Evolutionary conservation across 2,113 vertebrate genomes (phyloP), one percentile per base, ranked within the genome.

Genomic region (Hemichromis elongatus): DNA sequence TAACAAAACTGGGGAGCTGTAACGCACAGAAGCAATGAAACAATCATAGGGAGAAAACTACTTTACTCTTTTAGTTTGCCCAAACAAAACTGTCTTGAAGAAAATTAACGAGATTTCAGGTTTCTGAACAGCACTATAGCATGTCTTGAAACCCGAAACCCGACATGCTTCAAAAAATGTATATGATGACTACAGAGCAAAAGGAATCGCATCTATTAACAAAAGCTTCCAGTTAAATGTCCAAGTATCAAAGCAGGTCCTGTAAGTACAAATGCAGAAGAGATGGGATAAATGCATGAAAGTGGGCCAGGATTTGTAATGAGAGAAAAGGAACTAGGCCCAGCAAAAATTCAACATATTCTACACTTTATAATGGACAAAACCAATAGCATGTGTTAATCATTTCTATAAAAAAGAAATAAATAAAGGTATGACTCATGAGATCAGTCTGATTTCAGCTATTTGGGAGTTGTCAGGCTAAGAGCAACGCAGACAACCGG

Each of bases 341-440:
- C 1, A 24, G 18, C 50, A 37, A 14, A 33, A 35, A 33, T 0
- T 7, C 19, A 55, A 1, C 6, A 2, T 16, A 2, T 70, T 24
- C 21, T 6, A 26, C 26, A 10, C 21, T 70, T 9, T 26, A 70
- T 26, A 10, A 40, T 42, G 24, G 10, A 16, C 0, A 0, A 45
- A 68, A 24, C 13, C 63, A 68, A 3, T 40, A 37, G 35, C n/a
- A 68, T 3, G n/a, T 68, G 63, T 68, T 42, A 52, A 24, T 24
- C 35, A 40, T 0, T 14, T 24, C 11, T 18, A 21, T 70, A 10
- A 45, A 26, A 79, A 79, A 55, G 14, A n/a, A 54, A 53, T 14
- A 77, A 2, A 3, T 16, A 9, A 50, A 16, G 45, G 14, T 18
- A 61, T 35, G 57, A 19, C 9, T 33, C 9, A 19, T 53, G 18